phyloP scores from a whole-genome alignment of 2,888 invertebrate species.

The Embidobia sp. region DNA sequence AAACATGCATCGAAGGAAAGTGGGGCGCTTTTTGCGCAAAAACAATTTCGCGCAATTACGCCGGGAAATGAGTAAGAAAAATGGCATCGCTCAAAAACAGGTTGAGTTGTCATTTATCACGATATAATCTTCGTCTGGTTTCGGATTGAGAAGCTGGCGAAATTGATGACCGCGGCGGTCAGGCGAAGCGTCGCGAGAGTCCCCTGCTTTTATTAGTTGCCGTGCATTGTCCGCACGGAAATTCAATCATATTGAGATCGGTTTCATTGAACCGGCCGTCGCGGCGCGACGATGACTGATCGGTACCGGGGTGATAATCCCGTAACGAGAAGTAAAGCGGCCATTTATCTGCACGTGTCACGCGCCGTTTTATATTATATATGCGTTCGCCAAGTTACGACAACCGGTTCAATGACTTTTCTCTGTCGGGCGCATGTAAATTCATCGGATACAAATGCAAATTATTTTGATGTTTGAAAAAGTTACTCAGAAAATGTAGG shows the following conservation, averaged over 20 bases:
- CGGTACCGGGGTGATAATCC: conserved; percentile 38
- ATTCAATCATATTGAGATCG: conserved; percentile 55
- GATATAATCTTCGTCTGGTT: conserved; percentile 39
- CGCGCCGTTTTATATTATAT: conserved; percentile 13
- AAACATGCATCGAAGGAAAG: no score
- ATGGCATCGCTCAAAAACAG: conserved; percentile 23
- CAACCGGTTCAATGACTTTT: conserved; percentile 16
- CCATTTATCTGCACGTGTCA: conserved; percentile 29
- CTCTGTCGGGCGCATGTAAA: no score
- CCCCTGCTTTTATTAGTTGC: conserved; percentile 49
- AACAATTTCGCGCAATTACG: no score
- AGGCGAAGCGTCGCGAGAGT: conserved; percentile 37
- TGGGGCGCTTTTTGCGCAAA: no score
- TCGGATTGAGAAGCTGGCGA: conserved; percentile 29
- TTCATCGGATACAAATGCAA: no score
- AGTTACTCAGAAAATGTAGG: no score
- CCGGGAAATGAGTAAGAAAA: conserved; percentile 19
- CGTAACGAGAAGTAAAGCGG: conserved; percentile 40
- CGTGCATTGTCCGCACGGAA: conserved; percentile 39
- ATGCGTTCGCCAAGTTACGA: conserved; percentile 13
- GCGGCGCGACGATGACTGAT: conserved; percentile 39
- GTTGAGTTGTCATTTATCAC: conserved; percentile 35
- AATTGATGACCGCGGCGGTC: conserved; percentile 35
- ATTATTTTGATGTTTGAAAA: no score
- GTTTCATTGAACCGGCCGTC: conserved; percentile 31